Evolutionary conservation across 2,888 invertebrate genomes (phyloP).

Genomic region (Trachelus tabidus): DNA sequence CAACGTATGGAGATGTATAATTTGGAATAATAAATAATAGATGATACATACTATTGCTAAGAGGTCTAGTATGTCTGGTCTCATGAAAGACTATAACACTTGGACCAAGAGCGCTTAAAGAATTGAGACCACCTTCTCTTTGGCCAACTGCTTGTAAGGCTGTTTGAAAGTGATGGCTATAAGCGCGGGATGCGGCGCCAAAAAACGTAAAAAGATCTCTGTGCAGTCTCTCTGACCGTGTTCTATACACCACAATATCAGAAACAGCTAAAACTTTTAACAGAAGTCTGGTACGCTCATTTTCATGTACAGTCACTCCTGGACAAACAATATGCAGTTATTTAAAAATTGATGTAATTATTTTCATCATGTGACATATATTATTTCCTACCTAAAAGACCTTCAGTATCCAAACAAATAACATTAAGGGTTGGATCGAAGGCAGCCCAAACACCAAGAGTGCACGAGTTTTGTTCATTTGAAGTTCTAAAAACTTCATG

Average conservation of each 20-base stretch:
- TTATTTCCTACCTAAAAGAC: conserved; percentile 73
- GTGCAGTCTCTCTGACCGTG: conserved; percentile 79
- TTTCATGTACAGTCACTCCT: conserved; percentile 69
- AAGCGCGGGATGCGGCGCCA: conserved; percentile 80
- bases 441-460: conserved; percentile 83
- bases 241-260: conserved; percentile 82
- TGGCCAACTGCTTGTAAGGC: conserved; percentile 67
- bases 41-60: conserved; percentile 68
- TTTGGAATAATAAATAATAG: conserved; percentile 8
- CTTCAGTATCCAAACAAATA: conserved; percentile 84
- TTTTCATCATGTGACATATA: conserved; percentile 18
- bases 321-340: background rate
- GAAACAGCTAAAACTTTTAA: conserved; percentile 85
- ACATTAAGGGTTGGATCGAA: conserved; percentile 75
- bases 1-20: background rate
- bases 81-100: conserved; percentile 84
- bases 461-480: conserved; percentile 77
- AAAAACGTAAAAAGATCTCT: conserved; percentile 82
- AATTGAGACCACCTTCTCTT: conserved; percentile 61
- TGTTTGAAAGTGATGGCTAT: conserved; percentile 77
- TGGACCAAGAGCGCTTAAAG: conserved; percentile 75
- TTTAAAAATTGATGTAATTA: background rate
- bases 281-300: conserved; percentile 76
- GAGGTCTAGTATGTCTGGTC: conserved; percentile 77
- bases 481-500: conserved; percentile 74